A percentile compares a stretch with the other conserved stretches of the same genome.
phyloP scores from a whole-genome alignment of 1,140 invertebrate species.

The Ips typographus region DNA sequence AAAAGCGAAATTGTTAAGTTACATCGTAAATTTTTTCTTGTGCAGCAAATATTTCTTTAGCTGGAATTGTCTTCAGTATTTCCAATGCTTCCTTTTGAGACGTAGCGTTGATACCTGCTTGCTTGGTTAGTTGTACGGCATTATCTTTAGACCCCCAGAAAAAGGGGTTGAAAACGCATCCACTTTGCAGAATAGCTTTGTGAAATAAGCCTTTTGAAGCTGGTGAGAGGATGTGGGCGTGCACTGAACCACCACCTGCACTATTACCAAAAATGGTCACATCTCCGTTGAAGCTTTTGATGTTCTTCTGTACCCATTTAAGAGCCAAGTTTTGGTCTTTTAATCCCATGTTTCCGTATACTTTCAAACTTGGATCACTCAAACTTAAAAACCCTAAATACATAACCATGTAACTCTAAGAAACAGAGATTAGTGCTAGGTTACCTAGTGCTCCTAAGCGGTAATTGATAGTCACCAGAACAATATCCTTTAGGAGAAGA shows the following conservation, averaged over 20 bases:
- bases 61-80: constrained; percentile 11
- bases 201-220: constrained; percentile 63
- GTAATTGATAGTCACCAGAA: constrained; percentile 57
- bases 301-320: constrained; percentile 64
- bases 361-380: constrained; percentile 43
- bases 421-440: background rate
- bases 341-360: constrained; percentile 64
- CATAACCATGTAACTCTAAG: background rate
- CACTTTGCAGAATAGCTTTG: constrained; percentile 63
- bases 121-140: constrained; percentile 8
- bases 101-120: background rate
- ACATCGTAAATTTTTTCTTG: constrained; percentile 30
- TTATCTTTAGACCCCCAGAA: constrained; percentile 52
- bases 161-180: constrained; percentile 54
- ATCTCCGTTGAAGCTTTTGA: constrained; percentile 61
- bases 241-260: constrained; percentile 58
- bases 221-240: constrained; percentile 57
- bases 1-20: constrained; percentile 5
- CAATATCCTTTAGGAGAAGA: constrained; percentile 59
- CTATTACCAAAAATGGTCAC: constrained; percentile 64
- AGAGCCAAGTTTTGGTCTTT: constrained; percentile 63
- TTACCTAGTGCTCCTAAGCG: constrained; percentile 55
- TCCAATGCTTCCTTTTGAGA: constrained; percentile 23
- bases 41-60: constrained; percentile 20
- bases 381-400: constrained; percentile 50